Evolutionary conservation across 1,140 invertebrate genomes (phyloP).

Genomic region (Magallana ariakensis): DNA sequence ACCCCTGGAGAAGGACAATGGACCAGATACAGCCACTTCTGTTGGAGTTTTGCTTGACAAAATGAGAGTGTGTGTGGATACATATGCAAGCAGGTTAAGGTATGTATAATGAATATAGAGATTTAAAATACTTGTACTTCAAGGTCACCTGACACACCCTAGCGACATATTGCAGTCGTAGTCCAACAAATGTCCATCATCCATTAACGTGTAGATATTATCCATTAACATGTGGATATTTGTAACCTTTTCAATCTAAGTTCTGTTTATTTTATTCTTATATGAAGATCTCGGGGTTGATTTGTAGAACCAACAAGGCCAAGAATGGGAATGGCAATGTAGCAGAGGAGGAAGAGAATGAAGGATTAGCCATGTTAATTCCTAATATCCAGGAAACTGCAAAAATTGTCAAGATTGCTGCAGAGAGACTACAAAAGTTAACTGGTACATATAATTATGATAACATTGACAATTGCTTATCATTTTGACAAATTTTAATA

Average conservation of each 20-base stretch:
- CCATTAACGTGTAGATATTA: too few relatives aligned
- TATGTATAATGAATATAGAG: conserved; percentile 74
- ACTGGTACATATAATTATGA: conserved; percentile 30
- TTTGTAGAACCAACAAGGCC: conserved; percentile 82
- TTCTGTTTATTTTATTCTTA: background rate
- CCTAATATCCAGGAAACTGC: conserved; percentile 92
- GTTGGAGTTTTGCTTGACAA: conserved; percentile 85
- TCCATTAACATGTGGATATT: too few relatives aligned
- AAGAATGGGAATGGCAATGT: conserved; percentile 73
- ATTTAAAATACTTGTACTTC: too few relatives aligned
- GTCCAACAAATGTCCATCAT: too few relatives aligned
- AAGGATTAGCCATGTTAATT: conserved; percentile 91
- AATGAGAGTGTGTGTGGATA: conserved; percentile 95
- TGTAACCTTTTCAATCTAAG: too few relatives aligned
- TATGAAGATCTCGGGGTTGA: background rate
- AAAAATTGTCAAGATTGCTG: conserved; percentile 83
- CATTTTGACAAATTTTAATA: too few relatives aligned
- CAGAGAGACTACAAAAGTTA: conserved; percentile 64
- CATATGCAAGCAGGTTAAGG: conserved; percentile 91
- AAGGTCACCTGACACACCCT: too few relatives aligned
- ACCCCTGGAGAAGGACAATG: conserved; percentile 80
- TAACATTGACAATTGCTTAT: too few relatives aligned
- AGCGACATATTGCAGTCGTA: too few relatives aligned
- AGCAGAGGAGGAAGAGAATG: conserved; percentile 88
- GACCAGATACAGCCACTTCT: conserved; percentile 65